These are phyloP conservation scores for Trachelus troglodyta DNA, from an alignment of 2,888 invertebrate species.

Conservation along the genomic window DNA sequence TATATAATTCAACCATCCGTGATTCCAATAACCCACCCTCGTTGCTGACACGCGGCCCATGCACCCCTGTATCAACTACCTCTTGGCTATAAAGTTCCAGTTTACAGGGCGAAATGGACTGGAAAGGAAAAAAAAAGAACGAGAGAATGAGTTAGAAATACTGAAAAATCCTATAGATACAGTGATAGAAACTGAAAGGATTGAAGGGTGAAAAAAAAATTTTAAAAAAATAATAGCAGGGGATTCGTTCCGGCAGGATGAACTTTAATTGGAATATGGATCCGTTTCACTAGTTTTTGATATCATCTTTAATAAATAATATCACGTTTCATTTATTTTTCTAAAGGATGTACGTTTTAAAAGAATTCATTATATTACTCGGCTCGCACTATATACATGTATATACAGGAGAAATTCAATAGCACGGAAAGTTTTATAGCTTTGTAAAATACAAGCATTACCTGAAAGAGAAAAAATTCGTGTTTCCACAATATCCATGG, in stretches of 20 bases:
- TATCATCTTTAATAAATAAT: slow-evolving; percentile 60
- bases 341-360: not conserved
- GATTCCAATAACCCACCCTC: slow-evolving; percentile 34
- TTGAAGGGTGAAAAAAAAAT: slow-evolving; percentile 56
- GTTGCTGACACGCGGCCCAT: slow-evolving; percentile 20
- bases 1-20: slow-evolving; percentile 32
- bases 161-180: slow-evolving; percentile 8
- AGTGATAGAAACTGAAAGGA: slow-evolving; percentile 33
- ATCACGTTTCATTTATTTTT: slow-evolving; percentile 58
- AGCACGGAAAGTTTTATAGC: not conserved
- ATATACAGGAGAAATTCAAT: not conserved
- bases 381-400: not conserved
- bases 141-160: slow-evolving; percentile 21
- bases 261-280: slow-evolving; percentile 66
- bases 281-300: slow-evolving; percentile 61
- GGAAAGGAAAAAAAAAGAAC: slow-evolving; percentile 57
- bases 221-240: slow-evolving; percentile 49
- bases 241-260: slow-evolving; percentile 61
- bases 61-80: slow-evolving; percentile 42
- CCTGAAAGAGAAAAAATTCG: not conserved
- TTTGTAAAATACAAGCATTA: not conserved
- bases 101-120: slow-evolving; percentile 65
- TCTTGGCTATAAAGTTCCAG: slow-evolving; percentile 60
- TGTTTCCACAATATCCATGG: not conserved
- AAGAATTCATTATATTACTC: not conserved